phyloP scores from a whole-genome alignment of 2,797 vertebrate genomes.

The Tenualosa thibaudeaui region DNA sequence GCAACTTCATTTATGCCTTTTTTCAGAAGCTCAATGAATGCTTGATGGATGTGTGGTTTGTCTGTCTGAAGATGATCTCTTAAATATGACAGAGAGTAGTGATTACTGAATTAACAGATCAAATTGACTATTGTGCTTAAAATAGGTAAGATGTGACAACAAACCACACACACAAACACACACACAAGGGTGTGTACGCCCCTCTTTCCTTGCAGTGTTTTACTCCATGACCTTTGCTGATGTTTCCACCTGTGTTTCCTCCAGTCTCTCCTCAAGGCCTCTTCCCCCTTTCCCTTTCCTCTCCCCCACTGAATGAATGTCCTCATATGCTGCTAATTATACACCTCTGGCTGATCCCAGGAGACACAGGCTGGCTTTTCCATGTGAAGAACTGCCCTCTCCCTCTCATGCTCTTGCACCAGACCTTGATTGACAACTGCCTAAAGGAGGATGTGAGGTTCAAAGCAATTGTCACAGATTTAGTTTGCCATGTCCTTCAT shows the following conservation, averaged over 20 bases:
- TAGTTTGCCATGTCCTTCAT: background rate
- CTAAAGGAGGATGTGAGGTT: background rate
- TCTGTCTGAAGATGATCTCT: no score
- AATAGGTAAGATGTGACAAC: background rate
- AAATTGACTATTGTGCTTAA: background rate
- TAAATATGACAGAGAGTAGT: no score
- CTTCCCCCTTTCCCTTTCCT: background rate
- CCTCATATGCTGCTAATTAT: background rate
- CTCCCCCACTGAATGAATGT: background rate
- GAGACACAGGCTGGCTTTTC: background rate
- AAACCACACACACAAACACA: slow-evolving; percentile 2
- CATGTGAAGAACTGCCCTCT: slow-evolving; percentile 8
- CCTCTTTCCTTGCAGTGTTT: background rate
- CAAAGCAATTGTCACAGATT: background rate
- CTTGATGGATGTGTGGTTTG: no score
- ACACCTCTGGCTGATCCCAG: slow-evolving; percentile 6
- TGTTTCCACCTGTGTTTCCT: slow-evolving; percentile 7
- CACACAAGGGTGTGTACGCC: background rate
- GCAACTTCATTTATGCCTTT: no score
- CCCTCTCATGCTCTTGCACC: background rate
- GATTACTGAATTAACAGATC: background rate
- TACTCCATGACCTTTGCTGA: slow-evolving; percentile 38
- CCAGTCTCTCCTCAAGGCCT: background rate
- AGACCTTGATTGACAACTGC: background rate
- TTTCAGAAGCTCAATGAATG: no score